Base-by-base conservation (phyloP, 2,888 invertebrate genomes). In the Boloria selene region DNA sequence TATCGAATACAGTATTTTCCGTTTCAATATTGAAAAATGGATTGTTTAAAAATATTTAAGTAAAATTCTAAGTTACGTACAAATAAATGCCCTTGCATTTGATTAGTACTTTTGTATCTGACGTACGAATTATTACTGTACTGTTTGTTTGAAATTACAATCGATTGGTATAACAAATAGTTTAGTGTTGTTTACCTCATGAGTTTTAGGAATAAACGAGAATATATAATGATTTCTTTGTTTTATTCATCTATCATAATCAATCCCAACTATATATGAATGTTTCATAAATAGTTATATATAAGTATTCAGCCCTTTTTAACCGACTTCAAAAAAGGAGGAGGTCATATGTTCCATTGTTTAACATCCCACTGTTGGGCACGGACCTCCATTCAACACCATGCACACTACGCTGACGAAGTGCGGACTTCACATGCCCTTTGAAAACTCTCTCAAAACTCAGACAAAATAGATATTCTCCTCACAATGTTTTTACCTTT, bases 141-240 rank as follows among this genome's bases (percentile, higher is more conserved):
- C 73, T 72, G 70, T 78, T 78, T 76, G 76, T 81, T 82, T 82
- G 84, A 80, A 78, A 82, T 81, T 81, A 79, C 79, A 80, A 79
- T 76, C 76, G 72, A 87, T 88, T 89, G 86, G 87, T 87, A 85
- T 82, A 74, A 77, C 79, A 85, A 79, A 86, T 88, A 90, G 88
- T 83, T 82, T 90, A 90, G 91, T 81, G 79, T 88, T 90, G 89
- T 90, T 91, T 92, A 91, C 91, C 91, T 92, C 91, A 92, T 90
- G 90, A 90, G 85, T 89, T 90, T 85, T 92, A 92, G 91, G 85
- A 88, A 92, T 86, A 91, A 91, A 90, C 82, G 79, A 87, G 83
- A 89, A 84, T 88, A 88, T 89, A 83, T 84, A 82, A 85, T 80
- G 74, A 61, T 74, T 75, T 67, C 61, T 60, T 61, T 14, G 74